These are phyloP conservation scores for Idaea biselata DNA, from an alignment of 2,888 invertebrate genomes.

Conservation along the genomic window DNA sequence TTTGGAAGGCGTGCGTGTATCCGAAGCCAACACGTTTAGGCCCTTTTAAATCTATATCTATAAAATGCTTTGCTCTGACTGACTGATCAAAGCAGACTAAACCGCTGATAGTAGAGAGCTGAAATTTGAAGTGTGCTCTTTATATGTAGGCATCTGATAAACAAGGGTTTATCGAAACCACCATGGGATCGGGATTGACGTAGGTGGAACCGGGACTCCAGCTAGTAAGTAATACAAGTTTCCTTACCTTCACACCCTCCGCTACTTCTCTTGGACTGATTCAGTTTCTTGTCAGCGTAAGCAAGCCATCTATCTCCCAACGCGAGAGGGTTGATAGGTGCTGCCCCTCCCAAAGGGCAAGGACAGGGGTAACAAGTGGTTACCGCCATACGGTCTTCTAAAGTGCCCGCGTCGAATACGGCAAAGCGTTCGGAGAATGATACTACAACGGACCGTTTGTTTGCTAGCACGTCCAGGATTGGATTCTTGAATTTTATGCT, in stretches of 20 bases:
- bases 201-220: too few relatives aligned
- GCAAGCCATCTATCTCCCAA: conserved; percentile 92
- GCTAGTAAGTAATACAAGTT: conserved; percentile 4
- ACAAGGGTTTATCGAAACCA: too few relatives aligned
- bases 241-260: conserved; percentile 88
- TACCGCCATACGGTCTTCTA: conserved; percentile 92
- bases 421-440: conserved; percentile 95
- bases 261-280: conserved; percentile 88
- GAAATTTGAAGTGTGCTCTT: too few relatives aligned
- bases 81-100: too few relatives aligned
- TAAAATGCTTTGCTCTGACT: too few relatives aligned
- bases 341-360: conserved; percentile 81
- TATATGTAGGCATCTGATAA: too few relatives aligned
- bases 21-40: too few relatives aligned
- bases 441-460: conserved; percentile 91
- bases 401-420: conserved; percentile 92
- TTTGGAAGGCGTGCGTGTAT: too few relatives aligned
- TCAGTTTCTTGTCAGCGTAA: conserved; percentile 92
- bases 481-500: conserved; percentile 95
- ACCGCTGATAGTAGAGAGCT: too few relatives aligned
- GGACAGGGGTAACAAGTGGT: conserved; percentile 95
- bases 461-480: conserved; percentile 93
- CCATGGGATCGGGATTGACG: too few relatives aligned
- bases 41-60: too few relatives aligned
- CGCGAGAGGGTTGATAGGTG: conserved; percentile 88